Evolutionary conservation across 1,140 invertebrate genomes (phyloP).

Genomic region (Drosophila dunni): DNA sequence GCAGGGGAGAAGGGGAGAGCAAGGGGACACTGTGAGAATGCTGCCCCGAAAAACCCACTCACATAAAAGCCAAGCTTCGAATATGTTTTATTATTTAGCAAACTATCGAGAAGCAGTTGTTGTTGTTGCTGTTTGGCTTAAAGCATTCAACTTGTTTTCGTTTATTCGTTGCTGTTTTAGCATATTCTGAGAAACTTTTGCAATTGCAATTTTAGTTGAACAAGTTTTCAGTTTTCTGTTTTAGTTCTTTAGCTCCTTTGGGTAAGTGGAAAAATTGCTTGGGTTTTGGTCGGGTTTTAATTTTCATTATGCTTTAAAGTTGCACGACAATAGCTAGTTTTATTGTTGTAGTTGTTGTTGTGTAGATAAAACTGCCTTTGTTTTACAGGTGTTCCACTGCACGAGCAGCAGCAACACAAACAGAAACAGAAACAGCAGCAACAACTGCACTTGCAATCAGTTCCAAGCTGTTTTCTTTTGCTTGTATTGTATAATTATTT

Average conservation of each 20-base stretch:
- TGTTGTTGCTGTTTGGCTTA: constrained; percentile 48
- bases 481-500: constrained; percentile 81
- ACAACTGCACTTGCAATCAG: constrained; percentile 65
- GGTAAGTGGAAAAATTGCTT: constrained; percentile 49
- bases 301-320: constrained; percentile 49
- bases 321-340: constrained; percentile 54
- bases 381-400: constrained; percentile 81
- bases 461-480: constrained; percentile 75
- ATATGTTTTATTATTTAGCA: constrained; percentile 70
- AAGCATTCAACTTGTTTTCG: constrained; percentile 63
- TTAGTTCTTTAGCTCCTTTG: constrained; percentile 21
- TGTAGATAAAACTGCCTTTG: constrained; percentile 72
- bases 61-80: constrained; percentile 44
- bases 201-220: constrained; percentile 70
- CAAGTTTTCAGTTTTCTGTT: constrained; percentile 39
- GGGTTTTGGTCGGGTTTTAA: constrained; percentile 34
- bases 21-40: constrained; percentile 53
- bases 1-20: background rate
- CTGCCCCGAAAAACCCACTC: constrained; percentile 72
- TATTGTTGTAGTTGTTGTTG: constrained; percentile 28
- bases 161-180: constrained; percentile 47
- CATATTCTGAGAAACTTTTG: constrained; percentile 65
- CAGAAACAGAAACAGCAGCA: constrained; percentile 40
- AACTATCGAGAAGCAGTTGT: constrained; percentile 54
- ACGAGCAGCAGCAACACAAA: constrained; percentile 58